Evolutionary conservation across 2,113 vertebrate species (phyloP).

Genomic region (Ardeotis arabs): DNA sequence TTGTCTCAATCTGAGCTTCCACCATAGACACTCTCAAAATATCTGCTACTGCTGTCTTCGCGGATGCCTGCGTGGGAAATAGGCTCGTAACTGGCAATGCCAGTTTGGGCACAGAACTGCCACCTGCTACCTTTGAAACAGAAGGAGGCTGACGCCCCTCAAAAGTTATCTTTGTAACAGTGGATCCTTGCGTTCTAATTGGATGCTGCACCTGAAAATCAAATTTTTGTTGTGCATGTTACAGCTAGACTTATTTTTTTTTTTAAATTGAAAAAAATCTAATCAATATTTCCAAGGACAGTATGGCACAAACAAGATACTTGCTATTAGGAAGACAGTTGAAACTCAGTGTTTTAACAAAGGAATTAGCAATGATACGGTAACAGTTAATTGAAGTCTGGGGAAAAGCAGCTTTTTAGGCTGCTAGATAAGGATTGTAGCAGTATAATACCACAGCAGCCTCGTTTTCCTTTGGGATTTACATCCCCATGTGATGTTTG

Average conservation of each 20-base stretch:
- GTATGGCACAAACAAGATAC: constrained; percentile 73
- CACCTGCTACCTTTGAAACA: constrained; percentile 83
- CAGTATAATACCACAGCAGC: constrained; percentile 59
- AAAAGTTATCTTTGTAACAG: constrained; percentile 94
- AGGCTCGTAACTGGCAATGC: constrained; percentile 79
- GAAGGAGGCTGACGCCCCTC: constrained; percentile 83
- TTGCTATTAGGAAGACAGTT: constrained; percentile 72
- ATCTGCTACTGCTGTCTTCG: constrained; percentile 89
- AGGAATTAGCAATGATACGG: constrained; percentile 56
- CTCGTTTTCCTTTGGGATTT: constrained; percentile 72
- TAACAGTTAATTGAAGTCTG: constrained; percentile 63
- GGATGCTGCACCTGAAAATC: constrained; percentile 87
- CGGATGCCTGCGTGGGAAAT: constrained; percentile 74
- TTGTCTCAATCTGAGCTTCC: constrained; percentile 93
- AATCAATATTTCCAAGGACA: constrained; percentile 68
- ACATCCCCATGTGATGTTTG: constrained; percentile 33
- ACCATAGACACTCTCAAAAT: constrained; percentile 98
- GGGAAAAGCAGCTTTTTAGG: constrained; percentile 59
- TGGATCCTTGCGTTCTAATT: constrained; percentile 91
- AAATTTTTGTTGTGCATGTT: constrained; percentile 77
- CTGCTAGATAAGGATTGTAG: constrained; percentile 58
- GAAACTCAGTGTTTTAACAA: constrained; percentile 72
- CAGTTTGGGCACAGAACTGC: constrained; percentile 77
- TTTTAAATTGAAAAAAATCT: neutral
- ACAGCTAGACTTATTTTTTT: constrained; percentile 53